Conservation (phyloP, 2,888 invertebrate species). For the Napeogenes sylphis region DNA sequence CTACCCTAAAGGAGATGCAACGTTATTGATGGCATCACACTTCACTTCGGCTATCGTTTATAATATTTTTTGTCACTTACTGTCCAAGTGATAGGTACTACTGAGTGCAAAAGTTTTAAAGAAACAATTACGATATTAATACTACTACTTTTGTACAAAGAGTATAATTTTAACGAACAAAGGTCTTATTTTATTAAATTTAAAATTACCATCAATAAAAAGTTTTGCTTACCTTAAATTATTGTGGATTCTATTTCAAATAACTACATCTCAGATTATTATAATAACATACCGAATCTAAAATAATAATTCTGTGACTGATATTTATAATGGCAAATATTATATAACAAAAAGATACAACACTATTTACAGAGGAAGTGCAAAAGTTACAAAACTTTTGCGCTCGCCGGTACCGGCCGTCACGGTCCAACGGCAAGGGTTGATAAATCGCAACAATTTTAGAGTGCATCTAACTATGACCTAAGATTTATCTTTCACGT, state of each 20-base stretch:
- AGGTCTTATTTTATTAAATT: too few relatives aligned
- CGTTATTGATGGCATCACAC: constrained; percentile 62
- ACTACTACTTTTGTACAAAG: background rate
- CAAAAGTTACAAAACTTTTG: constrained; percentile 27
- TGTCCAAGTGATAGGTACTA: constrained; percentile 41
- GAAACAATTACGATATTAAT: background rate
- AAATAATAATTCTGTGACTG: too few relatives aligned
- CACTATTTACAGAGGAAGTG: background rate
- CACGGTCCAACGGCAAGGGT: constrained; percentile 66
- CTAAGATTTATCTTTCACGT: constrained; percentile 58
- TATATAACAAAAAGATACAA: background rate
- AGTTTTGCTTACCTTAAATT: too few relatives aligned
- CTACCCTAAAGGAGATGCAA: constrained; percentile 31
- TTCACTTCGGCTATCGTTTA: constrained; percentile 60
- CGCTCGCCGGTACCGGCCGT: constrained; percentile 43
- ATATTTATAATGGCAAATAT: background rate
- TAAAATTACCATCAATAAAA: too few relatives aligned
- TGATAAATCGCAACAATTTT: constrained; percentile 68
- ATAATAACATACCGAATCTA: too few relatives aligned
- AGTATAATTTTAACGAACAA: too few relatives aligned
- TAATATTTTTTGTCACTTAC: constrained; percentile 59
- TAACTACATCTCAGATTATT: too few relatives aligned
- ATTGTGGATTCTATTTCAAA: too few relatives aligned
- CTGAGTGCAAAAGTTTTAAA: constrained; percentile 31
- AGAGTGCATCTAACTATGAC: constrained; percentile 62